phyloP scores from a whole-genome alignment of 2,797 vertebrate genomes.

The Fistularia tabacaria region DNA sequence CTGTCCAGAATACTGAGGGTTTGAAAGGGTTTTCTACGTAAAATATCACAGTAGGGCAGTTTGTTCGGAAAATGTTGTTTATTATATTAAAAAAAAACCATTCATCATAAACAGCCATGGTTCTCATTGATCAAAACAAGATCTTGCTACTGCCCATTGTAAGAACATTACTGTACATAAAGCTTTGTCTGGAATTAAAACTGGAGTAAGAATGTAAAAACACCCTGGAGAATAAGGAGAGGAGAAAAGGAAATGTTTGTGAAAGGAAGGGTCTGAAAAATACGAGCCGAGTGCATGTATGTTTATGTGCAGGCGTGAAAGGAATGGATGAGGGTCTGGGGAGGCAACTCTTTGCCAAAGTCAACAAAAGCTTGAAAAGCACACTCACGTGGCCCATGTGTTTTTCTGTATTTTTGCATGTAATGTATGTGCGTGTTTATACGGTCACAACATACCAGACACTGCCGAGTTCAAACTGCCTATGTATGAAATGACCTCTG shows the following conservation, averaged over 20 bases:
- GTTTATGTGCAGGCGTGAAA: constrained; percentile 20
- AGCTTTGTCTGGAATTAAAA: constrained; percentile 8
- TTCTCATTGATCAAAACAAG: background rate
- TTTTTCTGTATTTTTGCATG: constrained; percentile 9
- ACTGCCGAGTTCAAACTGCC: constrained; percentile 3
- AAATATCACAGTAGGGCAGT: no score
- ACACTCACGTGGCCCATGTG: constrained; percentile 16
- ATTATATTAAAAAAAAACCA: no score
- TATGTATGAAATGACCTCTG: background rate
- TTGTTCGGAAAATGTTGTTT: no score
- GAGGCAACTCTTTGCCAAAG: constrained; percentile 19
- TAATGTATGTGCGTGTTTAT: background rate
- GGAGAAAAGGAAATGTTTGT: constrained; percentile 31
- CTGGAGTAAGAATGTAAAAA: constrained; percentile 21
- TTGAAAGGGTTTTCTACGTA: no score
- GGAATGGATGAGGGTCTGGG: constrained; percentile 12
- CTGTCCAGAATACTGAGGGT: no score
- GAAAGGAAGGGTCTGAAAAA: constrained; percentile 27
- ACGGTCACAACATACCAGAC: constrained; percentile 13
- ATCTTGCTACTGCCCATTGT: background rate
- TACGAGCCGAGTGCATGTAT: constrained; percentile 3
- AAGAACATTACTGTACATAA: no score
- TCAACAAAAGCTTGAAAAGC: constrained; percentile 40
- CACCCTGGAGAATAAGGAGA: constrained; percentile 15
- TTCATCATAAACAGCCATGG: no score